Evolutionary conservation across 2,797 vertebrate genomes (phyloP), one percentile per base, ranked within the genome.

Genomic region (Gobionotothen gibberifrons): DNA sequence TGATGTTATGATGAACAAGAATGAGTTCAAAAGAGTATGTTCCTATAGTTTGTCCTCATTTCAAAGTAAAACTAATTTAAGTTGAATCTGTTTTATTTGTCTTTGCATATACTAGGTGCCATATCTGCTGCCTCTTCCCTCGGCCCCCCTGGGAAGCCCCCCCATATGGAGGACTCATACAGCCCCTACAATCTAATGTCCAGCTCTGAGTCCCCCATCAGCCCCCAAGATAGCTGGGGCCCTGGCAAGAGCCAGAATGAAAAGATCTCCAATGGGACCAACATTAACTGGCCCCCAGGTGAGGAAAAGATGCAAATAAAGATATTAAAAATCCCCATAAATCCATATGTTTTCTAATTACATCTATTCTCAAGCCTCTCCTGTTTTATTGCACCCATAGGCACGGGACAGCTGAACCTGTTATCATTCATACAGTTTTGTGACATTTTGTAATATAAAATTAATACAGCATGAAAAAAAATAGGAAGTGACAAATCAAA

Each of bases 251-350:
- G 94, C 26, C 95, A 97, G 85, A 96, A 92, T 77, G 98, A 99
- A 79, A 99, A 99, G 91, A 96, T 98, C 86, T 96, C 97, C 75
- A 99, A 98, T n/a, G 97, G 97, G 84, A 97, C 95, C 91, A 99
- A 97, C 93, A 97, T 98, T 72, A 99, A 95, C 95, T 99, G 98
- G 98, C 98, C 98, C 81, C 98, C 98, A 95, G 98, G 98, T 99
- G 64, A 85, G 85, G 19, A 80, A 11, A 3, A 22, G 3, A 52
- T 40, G 7, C n/a, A 46, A 36, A 36, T 21, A 48, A 4, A 21
- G 26, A 10, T 39, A 9, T 2, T 8, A 48, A n/a, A 15, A 12
- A 10, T 9, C 16, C 9, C 36, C 49, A 1, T 14, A 43, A 3
- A 44, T 22, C 57, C 7, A 26, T 5, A 3, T 0, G 14, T 32